Evolutionary conservation across 2,113 vertebrate species (phyloP), one percentile per base, ranked within the genome.

Genomic region (Sciurus niger): DNA sequence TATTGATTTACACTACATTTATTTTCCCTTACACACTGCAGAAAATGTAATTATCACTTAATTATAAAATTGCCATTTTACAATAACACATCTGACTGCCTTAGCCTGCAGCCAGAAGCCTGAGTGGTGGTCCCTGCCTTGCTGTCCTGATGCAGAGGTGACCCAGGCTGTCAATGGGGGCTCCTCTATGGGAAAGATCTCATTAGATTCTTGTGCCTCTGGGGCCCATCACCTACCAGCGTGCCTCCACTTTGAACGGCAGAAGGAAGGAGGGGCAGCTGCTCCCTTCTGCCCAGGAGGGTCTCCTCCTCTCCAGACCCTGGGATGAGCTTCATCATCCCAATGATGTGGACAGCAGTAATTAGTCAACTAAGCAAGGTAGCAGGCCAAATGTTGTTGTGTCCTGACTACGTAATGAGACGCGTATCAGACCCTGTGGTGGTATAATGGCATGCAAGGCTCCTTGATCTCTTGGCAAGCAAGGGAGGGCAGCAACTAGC

Each of bases 11-110:
- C 18, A 70, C 96, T 97, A 95, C 98, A 96, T 98, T 98, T 98
- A 97, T 98, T 98, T 97, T 98, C 95, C 97, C 96, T 97, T 98
- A 95, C 96, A 97, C 82, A 68, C 96, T 96, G 91, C 90, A 98
- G 97, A 98, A 98, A 98, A 97, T 97, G 97, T 97, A 98, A 98
- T 98, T 98, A 98, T 97, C 96, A 22, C 98, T 98, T 98, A 98
- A 98, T 98, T 99, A 98, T 97, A 98, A 98, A 97, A 97, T 98
- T 78, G 82, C 97, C 94, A 82, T 97, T 97, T 98, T 96, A 93
- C 97, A 98, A 96, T 94, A 98, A 85, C 86, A 91, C 79, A 73
- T 97, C 78, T 91, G 91, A 97, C 94, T 97, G 94, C 92, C 70
- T 97, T 91, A 97, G 89, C 92, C 95, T 53, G n/a, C 4, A 58